Evolutionary conservation across 1,140 invertebrate species (phyloP), one percentile per base, ranked within the genome.

Genomic region (Mesaphorura yosii): DNA sequence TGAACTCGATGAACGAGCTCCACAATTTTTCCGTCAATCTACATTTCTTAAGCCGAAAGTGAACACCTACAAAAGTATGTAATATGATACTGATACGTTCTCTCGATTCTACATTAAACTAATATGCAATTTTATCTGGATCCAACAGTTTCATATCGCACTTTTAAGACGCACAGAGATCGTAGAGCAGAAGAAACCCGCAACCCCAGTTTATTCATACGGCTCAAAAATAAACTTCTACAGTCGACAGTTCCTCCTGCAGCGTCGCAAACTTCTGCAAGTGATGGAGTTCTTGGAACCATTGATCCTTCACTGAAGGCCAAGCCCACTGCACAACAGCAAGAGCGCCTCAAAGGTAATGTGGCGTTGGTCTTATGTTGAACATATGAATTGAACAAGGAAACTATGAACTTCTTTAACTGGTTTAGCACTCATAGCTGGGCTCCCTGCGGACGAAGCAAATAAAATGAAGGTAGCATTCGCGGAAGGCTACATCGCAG

Each of bases 391-490:
- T 19, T 3, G 17, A 26, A 1, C 23, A 25, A 6, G 28, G 40
- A n/a, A 20, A 31, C 14, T 25, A 1, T 22, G 22, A 55, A 51
- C 26, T 53, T 51, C 19, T 41, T 15, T 57, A 48, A 44, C 31
- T 29, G 37, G 27, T 27, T 15, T 41, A 69, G 67, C 53, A 20
- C 27, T 73, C 26, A 28, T 72, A 14, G 50, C 57, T 7, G 69
- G 69, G 55, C 56, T 76, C 31, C 66, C 69, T 41, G 55, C 63
- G 12, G 71, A 72, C 27, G 77, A 86, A 64, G 77, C 81, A 58
- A 76, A 84, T 62, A 79, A 78, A 62, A 70, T 89, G 15, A 88
- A 88, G 73, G 75, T 88, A 57, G 87, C 88, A 0, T 93, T 92
- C 72, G 86, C 86, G 41, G 88, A 93, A 71, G 89, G 89, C 6